Percentiles rank a stretch among this genome's conserved stretches.
Evolutionary conservation across 2,113 vertebrate genomes (phyloP).

Genomic region (Aleadryas rufinucha): DNA sequence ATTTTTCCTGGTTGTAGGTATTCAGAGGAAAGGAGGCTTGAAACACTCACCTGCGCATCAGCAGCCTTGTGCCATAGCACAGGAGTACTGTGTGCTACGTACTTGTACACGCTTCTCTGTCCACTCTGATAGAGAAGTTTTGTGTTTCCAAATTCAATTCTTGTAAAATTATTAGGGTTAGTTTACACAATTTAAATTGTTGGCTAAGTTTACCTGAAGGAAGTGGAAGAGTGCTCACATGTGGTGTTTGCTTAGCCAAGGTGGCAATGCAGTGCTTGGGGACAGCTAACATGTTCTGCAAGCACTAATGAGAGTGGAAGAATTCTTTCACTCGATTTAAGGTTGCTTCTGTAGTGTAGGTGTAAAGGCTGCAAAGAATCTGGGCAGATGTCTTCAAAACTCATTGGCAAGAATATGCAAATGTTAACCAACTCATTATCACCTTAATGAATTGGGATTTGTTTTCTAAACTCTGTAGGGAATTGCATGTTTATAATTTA

Average conservation of each 20-base stretch:
- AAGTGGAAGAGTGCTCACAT: background rate
- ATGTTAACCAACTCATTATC: constrained; percentile 56
- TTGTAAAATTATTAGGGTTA: background rate
- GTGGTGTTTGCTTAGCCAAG: background rate
- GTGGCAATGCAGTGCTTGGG: background rate
- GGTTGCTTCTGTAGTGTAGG: background rate
- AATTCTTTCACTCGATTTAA: background rate
- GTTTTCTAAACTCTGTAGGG: constrained; percentile 48
- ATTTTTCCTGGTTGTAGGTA: background rate
- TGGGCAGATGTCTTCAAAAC: constrained; percentile 13
- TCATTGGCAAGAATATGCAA: constrained; percentile 11
- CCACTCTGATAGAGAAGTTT: background rate
- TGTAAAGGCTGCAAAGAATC: background rate
- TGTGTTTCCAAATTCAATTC: background rate
- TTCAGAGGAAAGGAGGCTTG: background rate
- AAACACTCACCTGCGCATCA: background rate
- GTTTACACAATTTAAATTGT: background rate
- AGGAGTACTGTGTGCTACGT: background rate
- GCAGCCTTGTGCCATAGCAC: background rate
- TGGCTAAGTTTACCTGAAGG: background rate
- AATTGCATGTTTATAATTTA: constrained; percentile 10
- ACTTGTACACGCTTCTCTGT: background rate
- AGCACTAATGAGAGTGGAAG: background rate
- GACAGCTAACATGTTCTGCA: background rate
- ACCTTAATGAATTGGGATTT: constrained; percentile 50